Evolutionary conservation across 2,797 vertebrate species (phyloP), one percentile per base, ranked within the genome.

Genomic region (Hippocampus kuda): DNA sequence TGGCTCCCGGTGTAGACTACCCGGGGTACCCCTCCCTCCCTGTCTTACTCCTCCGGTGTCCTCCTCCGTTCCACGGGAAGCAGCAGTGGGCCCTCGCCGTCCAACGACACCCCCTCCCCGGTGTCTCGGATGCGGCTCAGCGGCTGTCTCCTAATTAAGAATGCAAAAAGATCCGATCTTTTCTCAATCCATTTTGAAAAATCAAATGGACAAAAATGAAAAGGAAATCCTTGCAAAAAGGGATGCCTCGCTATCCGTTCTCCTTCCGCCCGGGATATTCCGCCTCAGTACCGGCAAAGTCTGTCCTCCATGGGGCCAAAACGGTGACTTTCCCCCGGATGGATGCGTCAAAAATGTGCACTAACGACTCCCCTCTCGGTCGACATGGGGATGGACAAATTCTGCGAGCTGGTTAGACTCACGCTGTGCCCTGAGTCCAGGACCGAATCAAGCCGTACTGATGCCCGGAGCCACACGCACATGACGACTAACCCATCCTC

Each of bases 1-100:
- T 89, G 90, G 88, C 87, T 88, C 86, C 82, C 82, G 72, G 85
- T 86, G 60, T 41, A 62, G 88, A 88, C 90, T 88, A 84, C 86
- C 86, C 86, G 86, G 85, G 87, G 85, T 87, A 87, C 84, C 85
- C 83, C 61, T 65, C 84, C 34, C 27, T 34, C 66, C 53, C 66
- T 42, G 26, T 86, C 80, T 79, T 82, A 22, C n/a, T 24, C 7
- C 60, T 44, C 62, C 62, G 62, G 73, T 85, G 76, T 73, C 81
- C 82, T 84, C 83, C 20, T 51, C 16, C 85, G 84, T 84, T 83
- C 85, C 83, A 80, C 73, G 75, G 72, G 76, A 48, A 80, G 78
- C 82, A 73, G 76, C 74, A 86, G 85, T 86, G 84, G 86, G 79
- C 83, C 86, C 86, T 88, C 85, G 84, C 84, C 89, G 88, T 90